Base-by-base conservation (phyloP, 2,888 invertebrate species). In the Sinopyrophorus schimmeli region DNA sequence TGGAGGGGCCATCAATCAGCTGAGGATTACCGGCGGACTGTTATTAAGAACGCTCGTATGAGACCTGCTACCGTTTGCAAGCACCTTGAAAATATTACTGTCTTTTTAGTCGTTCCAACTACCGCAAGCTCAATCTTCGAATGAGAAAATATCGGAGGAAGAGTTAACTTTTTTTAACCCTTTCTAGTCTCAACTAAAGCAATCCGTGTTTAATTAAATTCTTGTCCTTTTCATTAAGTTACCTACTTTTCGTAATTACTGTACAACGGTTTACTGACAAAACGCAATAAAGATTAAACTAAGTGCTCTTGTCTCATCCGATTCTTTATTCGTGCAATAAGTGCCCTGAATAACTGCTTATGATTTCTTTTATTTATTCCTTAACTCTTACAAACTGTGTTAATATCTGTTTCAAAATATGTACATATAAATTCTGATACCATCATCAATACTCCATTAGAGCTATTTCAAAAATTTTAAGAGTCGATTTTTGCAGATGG, bases 31-130 rank as follows among this genome's bases (percentile, higher is more conserved):
- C 65, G 64, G 63, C 63, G 57, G 71, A 71, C 71, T 66, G 71
- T 72, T 72, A 72, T 72, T 72, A 71, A 71, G 70, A 70, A 69
- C 68, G 69, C 65, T 63, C 65, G 67, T 67, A 68, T 67, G 66
- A 62, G 66, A 64, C 64, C 62, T 55, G 61, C 58, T 55, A 61
- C 59, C 59, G 59, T 62, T 59, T 61, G 65, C 61, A 55, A 58
- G 56, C 63, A 62, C 59, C 61, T 63, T 64, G 62, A 62, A 68
- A 69, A 69, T 68, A 69, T 68, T 63, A 61, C 65, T 66, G 65
- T 64, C 63, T 65, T 62, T 62, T 50, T 59, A 59, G 52, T 57
- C 60, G 51, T 58, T 53, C 60, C 60, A 63, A 62, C 61, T 62
- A 62, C 62, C 63, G 58, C 58, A 61, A 60, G 59, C 62, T 63